Evolutionary conservation across 1,140 invertebrate genomes (phyloP), one percentile per base, ranked within the genome.

Genomic region (Amphibalanus amphitrite): DNA sequence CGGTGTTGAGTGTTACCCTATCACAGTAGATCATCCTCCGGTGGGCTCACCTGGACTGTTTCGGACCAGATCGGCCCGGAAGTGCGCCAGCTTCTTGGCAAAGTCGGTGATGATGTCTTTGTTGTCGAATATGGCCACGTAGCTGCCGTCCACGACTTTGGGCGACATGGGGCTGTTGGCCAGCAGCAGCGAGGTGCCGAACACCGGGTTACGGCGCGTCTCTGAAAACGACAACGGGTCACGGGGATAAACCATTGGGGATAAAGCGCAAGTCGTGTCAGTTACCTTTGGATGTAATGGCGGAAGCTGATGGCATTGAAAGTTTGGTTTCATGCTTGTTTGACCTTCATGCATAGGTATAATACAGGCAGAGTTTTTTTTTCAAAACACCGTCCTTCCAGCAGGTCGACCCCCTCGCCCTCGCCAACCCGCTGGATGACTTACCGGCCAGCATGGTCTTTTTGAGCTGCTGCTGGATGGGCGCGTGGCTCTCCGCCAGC

Each of bases 121-220:
- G 40, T 90, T 90, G 78, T 98, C 94, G 77, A 95, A 94, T 73
- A 98, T 90, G 13, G 94, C 95, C 0, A 91, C 94, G 81, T 95
- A 97, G 74, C 92, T 96, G 0, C 93, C 95, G 77, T 97, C 97
- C 13, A 97, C 92, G 28, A 98, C 91, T 82, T 97, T 97, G 0
- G 95, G 95, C 29, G 93, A 96, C 88, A 96, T 93, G 0, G 95
- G 95, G 29, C 91, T 92, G 74, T 82, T 82, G 17, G 95, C 89
- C 29, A 98, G 81, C 26, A 98, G 82, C 1, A 95, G 83, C 79
- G 93, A 97, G 25, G 95, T 94, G 17, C 95, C 94, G 77, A 96
- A 97, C 69, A 91, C 87, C 73, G 90, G 77, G 70, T 82, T 80
- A 72, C 89, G 77, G 65, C 90, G 87, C 8, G 90, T 92, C 78